phyloP scores from a whole-genome alignment of 2,113 vertebrate species.

The Hemicordylus capensis region DNA sequence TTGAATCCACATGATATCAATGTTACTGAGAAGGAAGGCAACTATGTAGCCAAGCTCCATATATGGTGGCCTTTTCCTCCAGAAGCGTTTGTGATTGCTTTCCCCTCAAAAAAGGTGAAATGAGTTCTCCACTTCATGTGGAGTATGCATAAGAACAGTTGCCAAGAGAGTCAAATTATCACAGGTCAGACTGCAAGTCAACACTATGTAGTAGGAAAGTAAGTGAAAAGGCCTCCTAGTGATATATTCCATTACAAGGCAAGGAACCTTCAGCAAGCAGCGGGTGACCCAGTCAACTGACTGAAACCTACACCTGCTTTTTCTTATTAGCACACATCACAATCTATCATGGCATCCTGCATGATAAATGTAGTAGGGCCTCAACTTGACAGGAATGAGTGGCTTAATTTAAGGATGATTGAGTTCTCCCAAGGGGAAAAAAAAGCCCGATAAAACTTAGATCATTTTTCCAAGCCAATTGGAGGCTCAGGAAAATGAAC shows the following conservation, averaged over 20 bases:
- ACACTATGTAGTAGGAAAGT: slow-evolving; percentile 3
- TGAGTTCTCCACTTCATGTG: slow-evolving; percentile 23
- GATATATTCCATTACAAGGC: neutral
- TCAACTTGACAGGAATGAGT: too few relatives aligned
- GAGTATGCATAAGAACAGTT: slow-evolving; percentile 44
- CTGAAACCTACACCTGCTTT: neutral
- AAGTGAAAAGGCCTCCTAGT: slow-evolving; percentile 22
- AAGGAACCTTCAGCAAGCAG: neutral
- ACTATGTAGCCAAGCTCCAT: too few relatives aligned
- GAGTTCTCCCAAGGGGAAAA: too few relatives aligned
- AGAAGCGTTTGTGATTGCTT: neutral
- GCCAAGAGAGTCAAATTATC: slow-evolving; percentile 47
- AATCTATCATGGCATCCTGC: neutral
- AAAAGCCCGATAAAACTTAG: too few relatives aligned
- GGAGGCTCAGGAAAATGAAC: too few relatives aligned
- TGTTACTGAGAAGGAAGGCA: neutral
- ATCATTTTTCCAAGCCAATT: too few relatives aligned
- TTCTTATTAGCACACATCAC: neutral
- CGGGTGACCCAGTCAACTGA: neutral
- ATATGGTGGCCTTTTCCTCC: neutral
- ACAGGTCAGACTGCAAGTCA: slow-evolving; percentile 31
- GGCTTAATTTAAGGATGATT: neutral
- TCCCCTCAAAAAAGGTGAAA: neutral
- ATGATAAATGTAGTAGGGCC: neutral
- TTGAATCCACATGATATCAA: neutral